These are phyloP conservation scores for Aldabrachelys gigantea DNA, from an alignment of 2,113 vertebrate species.

Conservation along the genomic window DNA sequence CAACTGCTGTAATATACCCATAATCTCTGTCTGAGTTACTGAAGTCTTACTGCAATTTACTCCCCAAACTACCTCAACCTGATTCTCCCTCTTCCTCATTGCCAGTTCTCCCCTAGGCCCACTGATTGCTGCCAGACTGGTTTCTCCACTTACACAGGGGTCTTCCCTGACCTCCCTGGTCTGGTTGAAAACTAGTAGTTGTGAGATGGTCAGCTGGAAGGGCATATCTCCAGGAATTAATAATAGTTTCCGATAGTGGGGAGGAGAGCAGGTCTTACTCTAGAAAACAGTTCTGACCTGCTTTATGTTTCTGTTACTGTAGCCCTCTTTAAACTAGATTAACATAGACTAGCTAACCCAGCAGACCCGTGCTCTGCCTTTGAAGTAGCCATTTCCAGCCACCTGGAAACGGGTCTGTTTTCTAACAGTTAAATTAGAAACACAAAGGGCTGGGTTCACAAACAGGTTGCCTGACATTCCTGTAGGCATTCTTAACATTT, in stretches of 20 bases:
- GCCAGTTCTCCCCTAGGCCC: neutral
- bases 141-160: neutral
- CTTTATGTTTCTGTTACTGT: neutral
- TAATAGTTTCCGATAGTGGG: neutral
- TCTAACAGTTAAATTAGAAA: neutral
- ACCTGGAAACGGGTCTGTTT: neutral
- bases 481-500: neutral
- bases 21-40: neutral
- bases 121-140: neutral
- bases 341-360: neutral
- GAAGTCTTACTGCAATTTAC: neutral
- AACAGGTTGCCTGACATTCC: constrained; percentile 61
- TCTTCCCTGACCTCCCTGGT: neutral
- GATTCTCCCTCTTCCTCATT: neutral
- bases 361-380: neutral
- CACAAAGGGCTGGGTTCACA: neutral
- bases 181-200: neutral
- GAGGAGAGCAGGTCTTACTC: neutral
- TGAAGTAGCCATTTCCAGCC: neutral
- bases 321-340: neutral
- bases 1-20: neutral
- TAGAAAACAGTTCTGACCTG: neutral
- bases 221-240: neutral
- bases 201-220: neutral
- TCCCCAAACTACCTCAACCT: neutral